Conservation (phyloP, 1,140 invertebrate species). For the Drosophila willistoni region DNA sequence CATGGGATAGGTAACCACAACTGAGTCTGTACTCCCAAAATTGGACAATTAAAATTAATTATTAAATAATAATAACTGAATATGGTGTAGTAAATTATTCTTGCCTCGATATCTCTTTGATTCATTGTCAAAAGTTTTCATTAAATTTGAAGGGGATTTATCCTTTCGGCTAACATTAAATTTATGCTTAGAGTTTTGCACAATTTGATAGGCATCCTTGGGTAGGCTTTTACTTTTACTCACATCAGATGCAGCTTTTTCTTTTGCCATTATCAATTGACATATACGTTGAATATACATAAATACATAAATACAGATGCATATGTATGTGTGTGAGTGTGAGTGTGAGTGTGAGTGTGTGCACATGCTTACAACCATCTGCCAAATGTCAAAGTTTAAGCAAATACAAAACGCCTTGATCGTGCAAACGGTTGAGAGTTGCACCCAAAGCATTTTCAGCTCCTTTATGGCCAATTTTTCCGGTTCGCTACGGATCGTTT, state of each 20-base stretch:
- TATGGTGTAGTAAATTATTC: too few species aligned
- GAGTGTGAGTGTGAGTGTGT: neutral
- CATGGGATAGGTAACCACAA: too few species aligned
- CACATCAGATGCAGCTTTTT: slow-evolving; percentile 54
- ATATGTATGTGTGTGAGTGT: slow-evolving; percentile 30
- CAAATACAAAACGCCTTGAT: slow-evolving; percentile 68
- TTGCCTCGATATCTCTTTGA: too few species aligned
- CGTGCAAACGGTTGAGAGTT: slow-evolving; percentile 64
- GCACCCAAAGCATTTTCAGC: slow-evolving; percentile 66
- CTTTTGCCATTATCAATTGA: slow-evolving; percentile 52
- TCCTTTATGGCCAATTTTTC: slow-evolving; percentile 21
- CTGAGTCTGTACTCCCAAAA: too few species aligned
- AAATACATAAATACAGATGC: too few species aligned
- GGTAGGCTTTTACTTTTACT: slow-evolving; percentile 47
- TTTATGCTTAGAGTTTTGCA: slow-evolving; percentile 1
- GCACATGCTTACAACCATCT: slow-evolving; percentile 42
- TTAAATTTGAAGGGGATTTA: neutral
- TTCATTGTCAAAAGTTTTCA: too few species aligned
- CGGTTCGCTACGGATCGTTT: neutral
- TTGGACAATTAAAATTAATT: too few species aligned
- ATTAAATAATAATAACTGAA: too few species aligned
- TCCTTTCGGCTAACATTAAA: neutral
- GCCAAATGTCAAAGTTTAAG: slow-evolving; percentile 78
- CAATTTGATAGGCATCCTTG: slow-evolving; percentile 27
- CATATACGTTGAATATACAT: slow-evolving; percentile 23